Percentiles rank a stretch among this genome's conserved stretches.
Evolutionary conservation across 2,113 vertebrate genomes (phyloP).

Genomic region (Pelodiscus sinensis): DNA sequence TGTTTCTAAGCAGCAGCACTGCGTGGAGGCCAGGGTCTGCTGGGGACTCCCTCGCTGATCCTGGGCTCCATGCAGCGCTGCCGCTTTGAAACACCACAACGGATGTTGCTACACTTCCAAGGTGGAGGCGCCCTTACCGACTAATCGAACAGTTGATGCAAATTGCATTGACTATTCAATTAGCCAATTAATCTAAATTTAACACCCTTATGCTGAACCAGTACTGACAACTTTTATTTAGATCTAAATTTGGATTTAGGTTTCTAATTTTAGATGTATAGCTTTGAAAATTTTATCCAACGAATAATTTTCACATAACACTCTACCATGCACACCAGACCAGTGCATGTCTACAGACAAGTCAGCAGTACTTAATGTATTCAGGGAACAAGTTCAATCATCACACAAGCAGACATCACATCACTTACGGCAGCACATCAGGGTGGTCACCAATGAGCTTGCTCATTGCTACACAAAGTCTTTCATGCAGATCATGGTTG

Average conservation of each 20-base stretch:
- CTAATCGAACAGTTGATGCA: no score
- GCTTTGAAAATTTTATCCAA: neutral
- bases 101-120: no score
- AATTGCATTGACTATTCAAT: no score
- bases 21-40: no score
- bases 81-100: no score
- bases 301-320: neutral
- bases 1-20: no score
- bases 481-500: constrained; percentile 94
- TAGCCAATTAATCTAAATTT: no score
- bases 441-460: constrained; percentile 88
- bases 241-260: fast-evolving
- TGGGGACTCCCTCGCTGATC: no score
- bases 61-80: no score
- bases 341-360: neutral
- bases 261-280: neutral
- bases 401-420: fast-evolving
- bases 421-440: constrained; percentile 91
- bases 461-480: constrained; percentile 95
- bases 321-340: neutral
- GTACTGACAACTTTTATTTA: neutral
- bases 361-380: neutral
- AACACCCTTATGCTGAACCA: neutral
- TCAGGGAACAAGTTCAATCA: fast-evolving
- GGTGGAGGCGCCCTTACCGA: no score